Conservation (phyloP, 2,113 vertebrate genomes). For the Sprattus sprattus region DNA sequence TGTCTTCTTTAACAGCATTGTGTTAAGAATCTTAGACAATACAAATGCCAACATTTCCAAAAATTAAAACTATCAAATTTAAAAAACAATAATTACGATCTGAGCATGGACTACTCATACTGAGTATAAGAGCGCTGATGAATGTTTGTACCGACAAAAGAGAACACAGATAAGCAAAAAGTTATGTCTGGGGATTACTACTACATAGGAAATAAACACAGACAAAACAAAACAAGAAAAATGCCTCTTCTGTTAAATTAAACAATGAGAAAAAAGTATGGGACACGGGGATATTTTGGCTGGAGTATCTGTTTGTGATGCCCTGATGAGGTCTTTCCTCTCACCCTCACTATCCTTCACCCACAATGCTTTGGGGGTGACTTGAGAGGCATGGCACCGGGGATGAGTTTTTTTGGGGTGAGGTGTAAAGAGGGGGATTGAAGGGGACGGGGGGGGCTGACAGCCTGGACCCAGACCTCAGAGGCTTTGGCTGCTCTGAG, state of each 20-base stretch:
- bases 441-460: neutral
- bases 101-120: neutral
- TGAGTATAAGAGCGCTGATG: conserved; percentile 31
- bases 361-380: neutral
- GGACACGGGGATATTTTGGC: neutral
- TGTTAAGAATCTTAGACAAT: neutral
- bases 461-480: neutral
- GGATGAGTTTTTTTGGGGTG: neutral
- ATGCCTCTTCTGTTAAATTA: conserved; percentile 1
- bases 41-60: neutral
- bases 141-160: conserved; percentile 47
- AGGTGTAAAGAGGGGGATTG: neutral
- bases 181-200: conserved; percentile 15
- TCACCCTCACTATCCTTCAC: neutral
- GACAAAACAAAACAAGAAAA: conserved; percentile 5
- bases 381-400: neutral
- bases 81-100: neutral
- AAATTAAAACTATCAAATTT: neutral
- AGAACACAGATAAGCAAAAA: conserved; percentile 19
- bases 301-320: conserved; percentile 37
- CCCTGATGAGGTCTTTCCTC: neutral
- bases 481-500: neutral
- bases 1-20: neutral
- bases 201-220: conserved; percentile 22
- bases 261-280: neutral